Conservation (phyloP, 2,797 vertebrate species). For the Cossypha heuglini region DNA sequence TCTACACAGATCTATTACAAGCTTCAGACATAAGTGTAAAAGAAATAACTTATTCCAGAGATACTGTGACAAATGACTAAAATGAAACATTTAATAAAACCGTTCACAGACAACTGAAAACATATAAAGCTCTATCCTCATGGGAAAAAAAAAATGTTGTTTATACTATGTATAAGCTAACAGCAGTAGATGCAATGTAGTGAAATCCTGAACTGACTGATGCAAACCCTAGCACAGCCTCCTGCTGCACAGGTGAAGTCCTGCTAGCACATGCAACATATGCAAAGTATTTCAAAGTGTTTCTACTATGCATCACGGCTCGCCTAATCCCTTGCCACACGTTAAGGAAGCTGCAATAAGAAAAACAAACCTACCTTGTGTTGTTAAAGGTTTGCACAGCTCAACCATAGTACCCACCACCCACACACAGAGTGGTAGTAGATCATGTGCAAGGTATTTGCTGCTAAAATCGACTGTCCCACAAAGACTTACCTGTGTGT, state of each 20-base stretch:
- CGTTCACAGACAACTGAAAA: neutral
- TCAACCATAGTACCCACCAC: neutral
- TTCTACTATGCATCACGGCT: neutral
- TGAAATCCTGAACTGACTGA: neutral
- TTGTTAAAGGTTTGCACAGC: neutral
- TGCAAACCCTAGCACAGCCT: neutral
- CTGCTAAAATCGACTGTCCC: neutral
- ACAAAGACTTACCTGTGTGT: slow-evolving; percentile 78
- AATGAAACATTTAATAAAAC: neutral
- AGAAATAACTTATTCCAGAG: neutral
- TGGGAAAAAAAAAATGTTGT: fast-evolving
- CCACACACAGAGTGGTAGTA: fast-evolving
- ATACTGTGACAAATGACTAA: neutral
- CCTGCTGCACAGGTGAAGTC: neutral
- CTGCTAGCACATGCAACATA: neutral
- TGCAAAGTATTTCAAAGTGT: neutral
- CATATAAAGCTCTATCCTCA: neutral
- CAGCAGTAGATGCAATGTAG: neutral
- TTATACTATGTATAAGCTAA: neutral
- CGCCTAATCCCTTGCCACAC: neutral
- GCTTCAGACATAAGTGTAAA: neutral
- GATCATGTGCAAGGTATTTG: neutral
- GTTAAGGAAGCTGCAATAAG: neutral
- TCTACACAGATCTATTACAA: neutral
- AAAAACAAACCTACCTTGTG: neutral